A percentile compares a stretch with the other conserved stretches of the same genome.
phyloP scores from a whole-genome alignment of 2,797 vertebrate species.

The Picus viridis region DNA sequence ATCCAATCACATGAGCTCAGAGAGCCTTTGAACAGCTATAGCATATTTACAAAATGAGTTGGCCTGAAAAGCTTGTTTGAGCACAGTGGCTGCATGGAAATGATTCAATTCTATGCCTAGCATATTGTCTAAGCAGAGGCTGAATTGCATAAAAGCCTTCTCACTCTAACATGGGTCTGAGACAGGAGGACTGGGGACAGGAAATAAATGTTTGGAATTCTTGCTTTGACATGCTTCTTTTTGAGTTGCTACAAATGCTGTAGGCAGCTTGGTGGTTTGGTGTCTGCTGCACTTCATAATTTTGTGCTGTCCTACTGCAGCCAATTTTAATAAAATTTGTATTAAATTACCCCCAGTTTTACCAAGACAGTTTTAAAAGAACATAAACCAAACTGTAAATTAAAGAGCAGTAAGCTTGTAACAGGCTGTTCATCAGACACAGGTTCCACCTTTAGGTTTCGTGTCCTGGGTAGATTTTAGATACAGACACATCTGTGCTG shows the following conservation, averaged over 20 bases:
- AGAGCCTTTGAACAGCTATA: constrained; percentile 25
- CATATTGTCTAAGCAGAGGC: background rate
- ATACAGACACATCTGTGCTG: background rate
- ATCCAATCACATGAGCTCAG: constrained; percentile 31
- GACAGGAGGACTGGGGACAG: background rate
- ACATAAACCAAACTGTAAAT: constrained; percentile 39
- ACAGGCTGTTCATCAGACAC: constrained; percentile 4
- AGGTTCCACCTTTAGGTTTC: constrained; percentile 11
- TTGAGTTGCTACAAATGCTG: background rate
- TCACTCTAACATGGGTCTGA: background rate
- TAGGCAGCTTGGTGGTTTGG: background rate
- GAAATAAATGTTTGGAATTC: constrained; percentile 7
- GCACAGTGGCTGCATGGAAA: constrained; percentile 33
- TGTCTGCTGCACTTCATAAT: background rate
- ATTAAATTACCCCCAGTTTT: constrained; percentile 39
- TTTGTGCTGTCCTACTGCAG: background rate
- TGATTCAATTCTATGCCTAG: background rate
- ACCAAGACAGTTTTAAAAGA: constrained; percentile 15
- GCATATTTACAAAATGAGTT: constrained; percentile 34
- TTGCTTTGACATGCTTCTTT: background rate
- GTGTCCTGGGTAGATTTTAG: background rate
- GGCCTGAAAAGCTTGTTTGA: constrained; percentile 25
- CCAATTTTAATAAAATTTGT: constrained; percentile 28
- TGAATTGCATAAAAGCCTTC: constrained; percentile 16
- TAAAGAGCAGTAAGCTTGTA: constrained; percentile 2